Conservation (phyloP, 1,140 invertebrate genomes). For the Sarcophaga bullata region DNA sequence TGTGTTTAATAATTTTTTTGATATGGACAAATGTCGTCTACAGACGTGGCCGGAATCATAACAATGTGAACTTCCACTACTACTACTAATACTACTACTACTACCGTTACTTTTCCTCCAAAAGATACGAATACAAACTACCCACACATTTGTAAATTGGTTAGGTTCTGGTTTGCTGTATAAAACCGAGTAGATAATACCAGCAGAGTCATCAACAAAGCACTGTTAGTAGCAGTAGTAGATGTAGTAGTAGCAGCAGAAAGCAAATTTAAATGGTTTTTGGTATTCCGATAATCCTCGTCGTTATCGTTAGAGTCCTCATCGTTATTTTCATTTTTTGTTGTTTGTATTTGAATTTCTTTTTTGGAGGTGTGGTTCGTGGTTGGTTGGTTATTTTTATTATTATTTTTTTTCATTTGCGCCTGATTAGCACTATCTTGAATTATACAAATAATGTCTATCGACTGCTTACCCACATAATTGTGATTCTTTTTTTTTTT, state of each 20-base stretch:
- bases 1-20: neutral
- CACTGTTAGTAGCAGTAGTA: neutral
- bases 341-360: neutral
- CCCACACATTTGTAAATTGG: neutral
- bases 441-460: constrained; percentile 1
- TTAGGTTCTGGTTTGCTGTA: neutral
- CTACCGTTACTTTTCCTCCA: neutral
- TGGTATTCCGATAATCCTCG: constrained; percentile 13
- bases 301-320: constrained; percentile 19
- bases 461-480: neutral
- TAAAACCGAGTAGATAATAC: constrained; percentile 5
- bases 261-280: neutral
- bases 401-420: constrained; percentile 4
- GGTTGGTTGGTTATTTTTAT: constrained; percentile 1
- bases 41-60: too few species aligned
- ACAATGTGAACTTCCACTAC: too few species aligned
- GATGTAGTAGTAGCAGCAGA: neutral
- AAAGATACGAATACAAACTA: neutral
- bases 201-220: too few species aligned
- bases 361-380: constrained; percentile 20
- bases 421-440: constrained; percentile 18
- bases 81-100: neutral
- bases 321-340: neutral
- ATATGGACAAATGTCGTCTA: neutral
- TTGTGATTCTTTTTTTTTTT: neutral